Conservation (phyloP, 1,140 invertebrate species). For the Latrodectus geometricus region DNA sequence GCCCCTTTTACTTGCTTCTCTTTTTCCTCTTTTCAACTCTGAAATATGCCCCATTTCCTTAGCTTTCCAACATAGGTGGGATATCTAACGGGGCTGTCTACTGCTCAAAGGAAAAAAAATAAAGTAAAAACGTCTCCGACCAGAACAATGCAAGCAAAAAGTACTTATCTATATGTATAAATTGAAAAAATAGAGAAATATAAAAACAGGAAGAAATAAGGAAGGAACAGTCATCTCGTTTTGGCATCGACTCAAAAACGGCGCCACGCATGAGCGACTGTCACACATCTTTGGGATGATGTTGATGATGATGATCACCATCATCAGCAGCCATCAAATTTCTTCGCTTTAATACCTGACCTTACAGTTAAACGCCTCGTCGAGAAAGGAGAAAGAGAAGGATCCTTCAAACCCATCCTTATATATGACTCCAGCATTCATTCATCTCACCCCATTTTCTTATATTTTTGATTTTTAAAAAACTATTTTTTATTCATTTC, state of each 20-base stretch:
- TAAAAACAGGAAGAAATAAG: not conserved
- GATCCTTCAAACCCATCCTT: not conserved
- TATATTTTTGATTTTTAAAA: not conserved
- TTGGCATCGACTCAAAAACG: slow-evolving; percentile 49
- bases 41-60: slow-evolving; percentile 37
- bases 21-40: not conserved
- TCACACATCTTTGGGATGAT: slow-evolving; percentile 43
- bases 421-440: not conserved
- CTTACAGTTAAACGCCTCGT: slow-evolving; percentile 28
- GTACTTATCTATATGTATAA: slow-evolving; percentile 13
- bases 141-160: slow-evolving; percentile 24
- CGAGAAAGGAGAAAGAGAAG: not conserved
- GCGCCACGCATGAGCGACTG: slow-evolving; percentile 42
- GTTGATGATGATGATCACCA: slow-evolving; percentile 53
- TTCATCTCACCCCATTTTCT: not conserved
- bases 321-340: slow-evolving; percentile 26
- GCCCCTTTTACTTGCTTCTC: slow-evolving; percentile 6
- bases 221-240: not conserved
- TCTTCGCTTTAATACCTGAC: slow-evolving; percentile 36
- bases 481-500: too few relatives aligned
- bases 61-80: slow-evolving; percentile 41
- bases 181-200: slow-evolving; percentile 1
- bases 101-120: slow-evolving; percentile 11
- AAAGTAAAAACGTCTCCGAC: not conserved
- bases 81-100: slow-evolving; percentile 1